Base-by-base conservation (phyloP, 2,113 vertebrate species). In the Solenodon paradoxus region DNA sequence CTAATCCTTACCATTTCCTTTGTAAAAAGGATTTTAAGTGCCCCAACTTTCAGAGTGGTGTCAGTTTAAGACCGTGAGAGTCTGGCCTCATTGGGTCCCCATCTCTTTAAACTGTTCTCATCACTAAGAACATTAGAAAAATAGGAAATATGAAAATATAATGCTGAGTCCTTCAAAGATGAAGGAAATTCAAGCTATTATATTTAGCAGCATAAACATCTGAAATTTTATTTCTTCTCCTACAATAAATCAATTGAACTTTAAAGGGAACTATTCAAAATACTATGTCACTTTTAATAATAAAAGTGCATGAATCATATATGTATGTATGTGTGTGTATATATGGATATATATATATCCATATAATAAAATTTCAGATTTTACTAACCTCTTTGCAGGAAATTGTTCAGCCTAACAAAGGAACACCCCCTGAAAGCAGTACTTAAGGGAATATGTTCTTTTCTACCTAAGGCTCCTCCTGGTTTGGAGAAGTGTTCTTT, bases 211-310 rank as follows among this genome's bases (percentile, higher is more conserved):
- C 9, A 47, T 61, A 85, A 69, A 51, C 22, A 90, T 42, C 17
- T 9, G 40, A 38, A 12, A 35, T 69, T 82, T 51, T 61, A 2
- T 87, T 83, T 66, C 28, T 22, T 55, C 2, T 59, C 8, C 16
- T 72, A 15, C 2, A 75, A 35, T 40, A 63, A 94, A 69, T 12
- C 40, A 69, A 13, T 10, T 69, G 32, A 88, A 92, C 26, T 19
- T 32, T 57, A 22, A 84, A 84, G 4, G 66, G 42, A 74, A 45
- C 15, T 49, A 49, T 85, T 85, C 3, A 88, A 92, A 96, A 66
- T 53, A 53, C n/a, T 53, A 51, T 63, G 1, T 15, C 71, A 4
- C 51, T 66, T 96, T 79, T 63, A 59, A 55, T 30, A 53, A 88
- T n/a, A n/a, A n/a, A n/a, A n/a, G n/a, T n/a, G n/a, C n/a, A n/a